These are phyloP conservation scores for Thysanoteuthis rhombus DNA, from an alignment of 2,888 invertebrate species.

Conservation along the genomic window DNA sequence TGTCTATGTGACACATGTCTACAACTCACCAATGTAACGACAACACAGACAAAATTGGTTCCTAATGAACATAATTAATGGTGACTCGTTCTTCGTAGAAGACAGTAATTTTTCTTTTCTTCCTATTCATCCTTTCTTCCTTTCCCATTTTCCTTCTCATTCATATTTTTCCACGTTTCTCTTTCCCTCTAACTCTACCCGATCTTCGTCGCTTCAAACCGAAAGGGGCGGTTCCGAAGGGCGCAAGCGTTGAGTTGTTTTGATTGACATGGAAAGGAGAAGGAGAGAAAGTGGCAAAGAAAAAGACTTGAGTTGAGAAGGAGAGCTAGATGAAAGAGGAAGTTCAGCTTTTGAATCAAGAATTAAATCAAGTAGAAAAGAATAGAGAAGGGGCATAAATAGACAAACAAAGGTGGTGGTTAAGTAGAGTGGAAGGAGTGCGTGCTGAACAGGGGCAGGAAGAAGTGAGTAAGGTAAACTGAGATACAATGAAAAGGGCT, in stretches of 20 bases:
- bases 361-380: background rate
- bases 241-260: background rate
- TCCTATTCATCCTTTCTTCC: background rate
- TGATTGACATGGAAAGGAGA: background rate
- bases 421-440: too few relatives aligned
- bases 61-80: background rate
- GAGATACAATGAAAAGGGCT: background rate
- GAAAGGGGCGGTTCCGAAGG: background rate
- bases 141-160: too few relatives aligned
- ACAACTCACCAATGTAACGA: background rate
- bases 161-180: background rate
- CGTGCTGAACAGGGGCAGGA: background rate
- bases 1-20: slow-evolving; percentile 12
- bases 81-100: background rate
- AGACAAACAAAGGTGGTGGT: background rate
- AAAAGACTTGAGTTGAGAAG: background rate
- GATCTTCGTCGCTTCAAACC: too few relatives aligned
- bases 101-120: background rate
- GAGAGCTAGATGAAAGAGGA: background rate
- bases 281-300: background rate
- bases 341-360: background rate
- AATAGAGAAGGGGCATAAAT: background rate
- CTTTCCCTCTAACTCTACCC: background rate
- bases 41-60: background rate
- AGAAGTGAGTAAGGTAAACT: background rate